Conservation (phyloP, 2,888 invertebrate species). For the Nephrotoma guestfalica region DNA sequence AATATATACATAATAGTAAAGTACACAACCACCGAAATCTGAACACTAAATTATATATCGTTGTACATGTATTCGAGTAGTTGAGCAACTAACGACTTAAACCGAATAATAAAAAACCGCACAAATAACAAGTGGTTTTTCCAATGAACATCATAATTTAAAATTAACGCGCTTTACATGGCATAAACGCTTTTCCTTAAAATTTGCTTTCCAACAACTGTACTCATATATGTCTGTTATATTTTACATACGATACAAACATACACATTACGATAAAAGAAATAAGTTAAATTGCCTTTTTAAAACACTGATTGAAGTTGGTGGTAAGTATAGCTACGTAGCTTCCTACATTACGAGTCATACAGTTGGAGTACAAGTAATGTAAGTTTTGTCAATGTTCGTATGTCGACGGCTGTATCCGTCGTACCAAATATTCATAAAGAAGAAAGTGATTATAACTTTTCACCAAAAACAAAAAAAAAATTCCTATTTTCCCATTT, state of each 20-base stretch:
- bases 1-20: neutral
- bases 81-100: no score
- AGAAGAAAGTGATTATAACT: neutral
- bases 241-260: neutral
- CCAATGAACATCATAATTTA: neutral
- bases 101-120: neutral
- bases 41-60: neutral
- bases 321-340: neutral
- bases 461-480: neutral
- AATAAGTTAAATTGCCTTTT: neutral
- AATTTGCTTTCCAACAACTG: neutral
- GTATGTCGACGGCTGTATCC: neutral
- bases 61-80: neutral
- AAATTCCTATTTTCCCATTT: neutral
- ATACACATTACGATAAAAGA: neutral
- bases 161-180: neutral
- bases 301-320: neutral
- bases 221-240: neutral
- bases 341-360: neutral
- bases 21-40: neutral
- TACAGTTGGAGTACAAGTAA: neutral
- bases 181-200: neutral
- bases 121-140: neutral
- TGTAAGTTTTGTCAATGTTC: neutral
- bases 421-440: neutral